Evolutionary conservation across 2,113 vertebrate genomes (phyloP), one percentile per base, ranked within the genome.

Genomic region (Pipa parva): DNA sequence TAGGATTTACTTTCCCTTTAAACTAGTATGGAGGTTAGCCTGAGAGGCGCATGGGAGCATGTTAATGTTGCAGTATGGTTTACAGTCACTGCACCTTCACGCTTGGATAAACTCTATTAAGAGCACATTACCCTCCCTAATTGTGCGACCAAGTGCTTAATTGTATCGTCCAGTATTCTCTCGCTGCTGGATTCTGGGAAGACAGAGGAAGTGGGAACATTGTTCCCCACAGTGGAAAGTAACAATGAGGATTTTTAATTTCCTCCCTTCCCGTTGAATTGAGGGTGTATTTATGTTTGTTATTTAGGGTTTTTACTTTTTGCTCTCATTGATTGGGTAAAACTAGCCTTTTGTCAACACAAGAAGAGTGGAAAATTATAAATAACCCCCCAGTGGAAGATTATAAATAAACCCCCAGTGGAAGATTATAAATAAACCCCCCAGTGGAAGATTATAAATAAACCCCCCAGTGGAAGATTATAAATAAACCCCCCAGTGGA

Each of bases 61-160:
- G 39, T 27, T 74, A 78, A 54, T 79, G 73, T 62, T 76, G 78
- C 78, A 21, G 73, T 72, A 72, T 84, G 85, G 88, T 80, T 89
- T 90, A 88, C 84, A 85, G 88, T 88, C 88, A 87, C 85, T 89
- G 89, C 89, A 75, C 86, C 87, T 94, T 87, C 89, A 95, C 87
- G 95, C 91, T 92, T 93, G 93, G 88, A 85, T 95, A 91, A 93
- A 93, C 90, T 92, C 93, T 91, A 96, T 97, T 93, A 97, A 94
- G 93, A 95, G 91, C 89, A 83, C 92, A 97, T 99, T 98, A 98
- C 89, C 84, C 77, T 81, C 81, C 86, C 78, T 78, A 85, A 84
- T 85, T 81, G 84, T 82, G 79, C 83, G 83, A 85, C 84, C 85
- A 85, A 82, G 84, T 86, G 90, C 90, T 91, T 95, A 95, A 97